Conservation (phyloP, 2,888 invertebrate genomes). For the Agonopterix arenella region DNA sequence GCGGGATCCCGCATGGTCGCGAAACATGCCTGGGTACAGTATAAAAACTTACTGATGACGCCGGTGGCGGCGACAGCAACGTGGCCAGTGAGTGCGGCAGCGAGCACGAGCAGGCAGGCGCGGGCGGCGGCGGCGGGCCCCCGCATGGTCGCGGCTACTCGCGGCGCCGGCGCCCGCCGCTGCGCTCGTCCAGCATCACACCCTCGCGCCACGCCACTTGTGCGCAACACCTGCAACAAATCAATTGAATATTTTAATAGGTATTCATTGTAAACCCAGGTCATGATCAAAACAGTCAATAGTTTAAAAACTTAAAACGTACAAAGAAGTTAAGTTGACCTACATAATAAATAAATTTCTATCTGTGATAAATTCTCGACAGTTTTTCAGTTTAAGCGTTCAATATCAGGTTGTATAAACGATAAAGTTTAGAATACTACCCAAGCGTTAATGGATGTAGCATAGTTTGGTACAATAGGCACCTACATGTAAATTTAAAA, state of each 20-base stretch:
- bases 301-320: no score
- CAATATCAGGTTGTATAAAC: no score
- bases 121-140: constrained; percentile 47
- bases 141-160: constrained; percentile 69
- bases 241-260: no score
- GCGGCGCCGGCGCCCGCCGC: constrained; percentile 68
- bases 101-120: constrained; percentile 40
- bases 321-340: no score
- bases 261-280: no score
- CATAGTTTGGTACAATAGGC: no score
- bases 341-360: no score
- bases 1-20: constrained; percentile 67
- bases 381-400: no score
- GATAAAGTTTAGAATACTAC: no score
- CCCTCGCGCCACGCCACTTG: constrained; percentile 61
- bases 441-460: no score
- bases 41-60: constrained; percentile 9
- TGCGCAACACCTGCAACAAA: constrained; percentile 52
- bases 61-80: constrained; percentile 24
- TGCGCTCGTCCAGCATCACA: constrained; percentile 66
- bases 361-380: no score
- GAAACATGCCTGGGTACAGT: constrained; percentile 2
- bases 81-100: constrained; percentile 29
- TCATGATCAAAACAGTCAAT: no score
- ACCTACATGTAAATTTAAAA: not conserved